Conservation (phyloP, 2,797 vertebrate species). For the Lerista edwardsae region DNA sequence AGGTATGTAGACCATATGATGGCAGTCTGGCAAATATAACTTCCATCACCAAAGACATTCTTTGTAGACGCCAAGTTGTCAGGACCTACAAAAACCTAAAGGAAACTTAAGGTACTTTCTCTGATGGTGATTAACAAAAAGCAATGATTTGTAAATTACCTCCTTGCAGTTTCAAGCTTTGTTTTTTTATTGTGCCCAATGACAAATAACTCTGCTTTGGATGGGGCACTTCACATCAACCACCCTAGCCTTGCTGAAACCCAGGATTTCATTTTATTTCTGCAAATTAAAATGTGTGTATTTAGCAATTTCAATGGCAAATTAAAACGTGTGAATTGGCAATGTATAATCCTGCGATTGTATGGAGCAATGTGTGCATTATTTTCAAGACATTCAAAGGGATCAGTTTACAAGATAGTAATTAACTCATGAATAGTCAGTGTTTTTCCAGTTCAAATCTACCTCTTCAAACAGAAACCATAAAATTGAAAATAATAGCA, state of each 20-base stretch:
- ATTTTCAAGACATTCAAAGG: not conserved
- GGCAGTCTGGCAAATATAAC: not conserved
- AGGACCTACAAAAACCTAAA: not conserved
- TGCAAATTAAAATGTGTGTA: not conserved
- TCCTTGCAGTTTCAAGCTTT: not conserved
- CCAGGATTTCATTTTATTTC: not conserved
- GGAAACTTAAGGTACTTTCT: not conserved
- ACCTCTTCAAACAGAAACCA: constrained; percentile 20
- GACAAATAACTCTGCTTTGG: not conserved
- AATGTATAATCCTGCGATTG: not conserved
- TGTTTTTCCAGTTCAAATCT: not conserved
- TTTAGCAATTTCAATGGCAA: too few relatives aligned
- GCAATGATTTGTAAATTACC: not conserved
- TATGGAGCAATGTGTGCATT: not conserved
- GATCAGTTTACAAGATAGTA: not conserved
- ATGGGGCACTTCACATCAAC: not conserved
- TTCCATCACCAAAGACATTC: not conserved
- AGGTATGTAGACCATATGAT: not conserved
- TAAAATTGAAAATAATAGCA: not conserved
- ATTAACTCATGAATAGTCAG: not conserved
- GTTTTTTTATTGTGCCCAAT: not conserved
- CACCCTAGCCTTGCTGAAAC: not conserved
- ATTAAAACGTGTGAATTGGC: not conserved
- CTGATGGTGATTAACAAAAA: not conserved
- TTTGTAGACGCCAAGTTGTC: not conserved